Evolutionary conservation across 2,888 invertebrate genomes (phyloP).

Genomic region (Callimorpha dominula): DNA sequence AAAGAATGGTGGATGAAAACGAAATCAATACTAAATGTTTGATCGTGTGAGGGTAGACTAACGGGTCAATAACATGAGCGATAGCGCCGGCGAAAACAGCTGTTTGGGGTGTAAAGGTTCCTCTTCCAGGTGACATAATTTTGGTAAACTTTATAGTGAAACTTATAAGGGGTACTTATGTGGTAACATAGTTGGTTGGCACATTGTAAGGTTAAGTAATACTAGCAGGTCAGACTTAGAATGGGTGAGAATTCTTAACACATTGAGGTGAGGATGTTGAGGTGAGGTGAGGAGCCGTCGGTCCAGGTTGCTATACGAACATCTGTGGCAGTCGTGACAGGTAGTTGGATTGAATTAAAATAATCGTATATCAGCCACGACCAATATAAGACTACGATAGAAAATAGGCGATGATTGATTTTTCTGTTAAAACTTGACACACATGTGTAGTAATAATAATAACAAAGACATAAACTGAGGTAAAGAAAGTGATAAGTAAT

Average conservation of each 20-base stretch:
- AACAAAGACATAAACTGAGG: neutral
- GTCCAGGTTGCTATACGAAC: no score
- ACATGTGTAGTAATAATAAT: neutral
- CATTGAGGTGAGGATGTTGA: no score
- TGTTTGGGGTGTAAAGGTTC: conserved; percentile 3
- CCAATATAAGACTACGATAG: neutral
- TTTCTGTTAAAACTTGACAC: neutral
- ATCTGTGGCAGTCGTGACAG: no score
- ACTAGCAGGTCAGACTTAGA: no score
- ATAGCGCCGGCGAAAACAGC: conserved; percentile 1
- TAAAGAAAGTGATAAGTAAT: neutral
- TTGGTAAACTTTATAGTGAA: neutral
- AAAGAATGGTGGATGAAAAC: conserved; percentile 3
- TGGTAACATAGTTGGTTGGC: no score
- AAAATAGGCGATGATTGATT: neutral
- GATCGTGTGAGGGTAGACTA: conserved; percentile 10
- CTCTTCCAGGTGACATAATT: conserved; percentile 4
- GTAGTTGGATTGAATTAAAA: no score
- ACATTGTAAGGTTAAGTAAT: no score
- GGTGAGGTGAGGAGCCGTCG: no score
- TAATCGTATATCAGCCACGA: no score
- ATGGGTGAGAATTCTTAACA: no score
- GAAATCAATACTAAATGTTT: conserved; percentile 2
- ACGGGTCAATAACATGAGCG: conserved; percentile 13
- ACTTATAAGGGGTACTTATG: neutral